Conservation (phyloP, 2,888 invertebrate genomes). For the Iselma pallidipennis region DNA sequence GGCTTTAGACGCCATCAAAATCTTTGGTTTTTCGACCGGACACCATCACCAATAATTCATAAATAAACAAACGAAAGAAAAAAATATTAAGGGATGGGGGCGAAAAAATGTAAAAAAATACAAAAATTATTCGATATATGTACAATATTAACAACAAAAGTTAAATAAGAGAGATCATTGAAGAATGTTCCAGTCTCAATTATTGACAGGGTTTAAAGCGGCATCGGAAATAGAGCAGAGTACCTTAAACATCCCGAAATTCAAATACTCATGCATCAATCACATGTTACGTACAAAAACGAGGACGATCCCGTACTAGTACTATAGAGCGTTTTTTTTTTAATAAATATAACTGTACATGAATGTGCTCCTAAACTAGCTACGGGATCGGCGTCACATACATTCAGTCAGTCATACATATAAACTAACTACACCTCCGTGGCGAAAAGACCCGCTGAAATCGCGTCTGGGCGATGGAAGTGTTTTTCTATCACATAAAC, state of each 20-base stretch:
- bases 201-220: conserved; percentile 41
- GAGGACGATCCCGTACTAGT: conserved; percentile 35
- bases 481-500: conserved; percentile 79
- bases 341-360: conserved; percentile 54
- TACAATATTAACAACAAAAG: conserved; percentile 47
- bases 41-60: conserved; percentile 39
- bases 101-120: not conserved
- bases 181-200: conserved; percentile 37
- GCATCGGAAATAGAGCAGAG: conserved; percentile 37
- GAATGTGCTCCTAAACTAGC: conserved; percentile 34
- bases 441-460: conserved; percentile 65
- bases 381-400: conserved; percentile 37
- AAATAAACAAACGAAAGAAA: conserved; percentile 34
- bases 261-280: conserved; percentile 40
- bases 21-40: conserved; percentile 53
- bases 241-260: conserved; percentile 35
- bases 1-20: conserved; percentile 45
- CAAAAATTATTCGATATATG: conserved; percentile 36
- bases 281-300: conserved; percentile 37
- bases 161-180: conserved; percentile 28
- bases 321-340: conserved; percentile 23
- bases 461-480: conserved; percentile 66
- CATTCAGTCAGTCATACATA: conserved; percentile 30
- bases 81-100: conserved; percentile 18
- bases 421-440: conserved; percentile 69